Conservation (phyloP, 2,797 vertebrate species). For the Xenops minutus region DNA sequence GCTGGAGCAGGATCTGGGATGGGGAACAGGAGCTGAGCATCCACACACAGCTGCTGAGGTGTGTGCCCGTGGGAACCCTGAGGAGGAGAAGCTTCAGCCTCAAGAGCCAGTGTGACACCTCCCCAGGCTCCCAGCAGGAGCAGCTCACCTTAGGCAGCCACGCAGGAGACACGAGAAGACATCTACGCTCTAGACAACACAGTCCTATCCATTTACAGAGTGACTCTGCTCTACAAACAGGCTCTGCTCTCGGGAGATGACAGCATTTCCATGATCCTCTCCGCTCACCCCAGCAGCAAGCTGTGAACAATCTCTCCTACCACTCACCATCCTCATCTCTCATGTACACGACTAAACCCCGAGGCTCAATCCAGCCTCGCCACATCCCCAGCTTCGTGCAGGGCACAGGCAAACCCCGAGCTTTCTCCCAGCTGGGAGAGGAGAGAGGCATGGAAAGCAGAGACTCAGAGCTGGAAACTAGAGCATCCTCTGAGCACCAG, state of each 20-base stretch:
- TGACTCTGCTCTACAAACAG: conserved; percentile 3
- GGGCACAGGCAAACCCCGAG: not conserved
- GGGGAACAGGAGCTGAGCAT: not conserved
- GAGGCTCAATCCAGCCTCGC: not conserved
- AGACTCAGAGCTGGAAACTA: not conserved
- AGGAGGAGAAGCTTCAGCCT: not conserved
- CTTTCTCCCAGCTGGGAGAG: not conserved
- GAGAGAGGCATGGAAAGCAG: conserved; percentile 29
- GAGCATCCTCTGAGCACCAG: rapidly evolving
- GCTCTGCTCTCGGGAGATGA: not conserved
- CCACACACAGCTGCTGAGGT: rapidly evolving
- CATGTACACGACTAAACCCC: not conserved
- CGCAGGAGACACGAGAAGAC: not conserved
- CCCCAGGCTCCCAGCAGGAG: not conserved
- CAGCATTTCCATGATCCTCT: conserved; percentile 46
- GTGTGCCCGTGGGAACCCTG: not conserved
- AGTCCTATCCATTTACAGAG: not conserved
- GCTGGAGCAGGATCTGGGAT: not conserved
- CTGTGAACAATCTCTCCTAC: not conserved
- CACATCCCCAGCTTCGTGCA: not conserved
- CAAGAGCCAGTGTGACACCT: not conserved
- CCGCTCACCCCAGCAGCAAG: not conserved
- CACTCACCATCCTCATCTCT: not conserved
- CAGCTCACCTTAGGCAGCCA: not conserved
- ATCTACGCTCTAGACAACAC: not conserved